A percentile compares a stretch with the other conserved stretches of the same genome.
These are phyloP conservation scores for Brotula barbata DNA, from an alignment of 2,797 vertebrate species.

Conservation along the genomic window DNA sequence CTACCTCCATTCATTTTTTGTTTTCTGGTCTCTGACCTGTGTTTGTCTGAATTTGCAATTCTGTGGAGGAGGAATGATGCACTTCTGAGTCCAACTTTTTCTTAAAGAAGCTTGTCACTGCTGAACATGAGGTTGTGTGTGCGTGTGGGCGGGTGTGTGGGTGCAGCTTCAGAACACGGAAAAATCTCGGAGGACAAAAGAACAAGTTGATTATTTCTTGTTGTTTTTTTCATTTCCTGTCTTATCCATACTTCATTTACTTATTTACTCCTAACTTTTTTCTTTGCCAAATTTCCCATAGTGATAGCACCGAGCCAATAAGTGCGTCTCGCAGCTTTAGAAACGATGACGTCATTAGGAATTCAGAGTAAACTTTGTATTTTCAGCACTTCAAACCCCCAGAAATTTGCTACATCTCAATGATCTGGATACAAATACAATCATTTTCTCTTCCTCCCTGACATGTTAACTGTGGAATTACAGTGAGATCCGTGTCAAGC, in stretches of 20 bases:
- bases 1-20: constrained; percentile 47
- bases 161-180: constrained; percentile 10
- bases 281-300: too few species aligned
- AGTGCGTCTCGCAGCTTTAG: not conserved
- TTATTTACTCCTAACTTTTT: too few species aligned
- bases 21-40: constrained; percentile 38
- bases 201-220: constrained; percentile 8
- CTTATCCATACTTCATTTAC: too few species aligned
- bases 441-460: constrained; percentile 20
- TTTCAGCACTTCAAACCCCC: not conserved
- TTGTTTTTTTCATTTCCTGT: not conserved
- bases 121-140: not conserved
- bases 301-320: not conserved
- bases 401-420: not conserved
- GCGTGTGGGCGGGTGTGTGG: constrained; percentile 3
- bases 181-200: constrained; percentile 8
- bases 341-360: not conserved
- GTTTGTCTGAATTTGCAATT: constrained; percentile 44
- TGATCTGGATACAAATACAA: not conserved
- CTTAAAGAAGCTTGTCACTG: constrained; percentile 18
- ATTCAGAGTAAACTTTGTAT: not conserved
- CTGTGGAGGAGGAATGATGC: constrained; percentile 26
- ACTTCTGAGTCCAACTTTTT: constrained; percentile 27
- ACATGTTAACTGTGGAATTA: constrained; percentile 56
- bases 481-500: constrained; percentile 47